These are phyloP conservation scores for Drosophila nr. medialis DNA, from an alignment of 2,888 invertebrate genomes.

Conservation along the genomic window DNA sequence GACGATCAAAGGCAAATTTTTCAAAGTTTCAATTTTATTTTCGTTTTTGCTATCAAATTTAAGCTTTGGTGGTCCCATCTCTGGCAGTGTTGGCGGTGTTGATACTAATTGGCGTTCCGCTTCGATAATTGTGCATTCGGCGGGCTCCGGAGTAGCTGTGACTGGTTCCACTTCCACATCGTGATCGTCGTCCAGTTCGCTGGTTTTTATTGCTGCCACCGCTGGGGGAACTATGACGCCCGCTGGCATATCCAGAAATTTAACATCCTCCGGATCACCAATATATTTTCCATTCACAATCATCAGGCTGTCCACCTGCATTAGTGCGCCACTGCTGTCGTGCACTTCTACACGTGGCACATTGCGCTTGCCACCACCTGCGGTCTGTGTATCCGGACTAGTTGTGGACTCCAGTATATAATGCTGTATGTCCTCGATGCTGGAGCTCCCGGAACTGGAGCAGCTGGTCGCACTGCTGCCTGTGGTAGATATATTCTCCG, in stretches of 20 bases:
- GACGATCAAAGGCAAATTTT: constrained; percentile 83
- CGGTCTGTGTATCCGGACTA: constrained; percentile 84
- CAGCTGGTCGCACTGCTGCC: constrained; percentile 76
- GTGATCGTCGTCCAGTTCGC: constrained; percentile 65
- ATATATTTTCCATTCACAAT: constrained; percentile 85
- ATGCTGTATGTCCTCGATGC: constrained; percentile 85
- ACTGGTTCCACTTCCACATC: constrained; percentile 76
- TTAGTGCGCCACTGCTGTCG: constrained; percentile 89
- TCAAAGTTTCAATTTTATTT: constrained; percentile 84
- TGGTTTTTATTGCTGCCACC: constrained; percentile 61
- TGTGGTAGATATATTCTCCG: constrained; percentile 85
- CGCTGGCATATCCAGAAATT: constrained; percentile 83
- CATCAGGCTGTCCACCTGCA: constrained; percentile 87
- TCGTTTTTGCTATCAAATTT: constrained; percentile 84
- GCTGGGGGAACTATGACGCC: constrained; percentile 80
- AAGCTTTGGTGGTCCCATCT: constrained; percentile 75
- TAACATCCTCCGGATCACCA: constrained; percentile 85
- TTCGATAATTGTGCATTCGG: constrained; percentile 80
- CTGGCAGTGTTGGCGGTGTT: constrained; percentile 67
- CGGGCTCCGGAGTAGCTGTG: constrained; percentile 81
- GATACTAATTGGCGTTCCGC: constrained; percentile 34
- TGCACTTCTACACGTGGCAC: constrained; percentile 91
- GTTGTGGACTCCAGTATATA: constrained; percentile 85
- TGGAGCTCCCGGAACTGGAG: constrained; percentile 85
- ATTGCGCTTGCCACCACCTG: constrained; percentile 68